Evolutionary conservation across 2,113 vertebrate genomes (phyloP).

Genomic region (Gallinago undulata): DNA sequence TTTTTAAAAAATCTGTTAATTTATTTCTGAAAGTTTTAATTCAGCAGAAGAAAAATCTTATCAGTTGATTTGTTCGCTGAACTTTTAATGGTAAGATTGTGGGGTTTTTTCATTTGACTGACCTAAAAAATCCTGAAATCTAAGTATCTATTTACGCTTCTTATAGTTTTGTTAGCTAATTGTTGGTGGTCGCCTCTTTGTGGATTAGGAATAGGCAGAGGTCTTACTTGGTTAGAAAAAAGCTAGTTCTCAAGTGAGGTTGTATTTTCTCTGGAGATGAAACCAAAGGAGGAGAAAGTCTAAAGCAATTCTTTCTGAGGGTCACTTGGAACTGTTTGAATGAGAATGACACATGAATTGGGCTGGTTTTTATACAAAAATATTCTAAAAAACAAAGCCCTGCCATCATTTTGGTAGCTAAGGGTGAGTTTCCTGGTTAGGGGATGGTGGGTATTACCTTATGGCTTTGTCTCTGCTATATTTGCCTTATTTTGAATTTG

Average conservation of each 20-base stretch:
- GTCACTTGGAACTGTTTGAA: neutral
- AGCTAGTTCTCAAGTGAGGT: neutral
- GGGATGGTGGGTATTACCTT: neutral
- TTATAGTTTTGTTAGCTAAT: neutral
- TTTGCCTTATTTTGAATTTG: neutral
- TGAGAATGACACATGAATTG: neutral
- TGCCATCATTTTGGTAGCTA: neutral
- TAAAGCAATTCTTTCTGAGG: neutral
- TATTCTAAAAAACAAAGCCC: neutral
- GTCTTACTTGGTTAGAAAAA: neutral
- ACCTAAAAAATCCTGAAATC: neutral
- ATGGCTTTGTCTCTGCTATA: neutral
- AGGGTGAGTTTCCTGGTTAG: neutral
- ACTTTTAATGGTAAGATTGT: neutral
- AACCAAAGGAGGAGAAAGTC: neutral
- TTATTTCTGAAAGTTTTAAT: neutral
- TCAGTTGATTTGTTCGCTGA: neutral
- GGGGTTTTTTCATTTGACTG: neutral
- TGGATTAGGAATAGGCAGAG: neutral
- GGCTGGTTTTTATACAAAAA: neutral
- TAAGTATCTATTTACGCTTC: neutral
- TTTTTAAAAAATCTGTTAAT: neutral
- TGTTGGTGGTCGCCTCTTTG: neutral
- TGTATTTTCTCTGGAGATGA: neutral
- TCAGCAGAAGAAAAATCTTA: neutral